Conservation (phyloP, 2,797 vertebrate genomes). For the Cyprinodon diabolis region DNA sequence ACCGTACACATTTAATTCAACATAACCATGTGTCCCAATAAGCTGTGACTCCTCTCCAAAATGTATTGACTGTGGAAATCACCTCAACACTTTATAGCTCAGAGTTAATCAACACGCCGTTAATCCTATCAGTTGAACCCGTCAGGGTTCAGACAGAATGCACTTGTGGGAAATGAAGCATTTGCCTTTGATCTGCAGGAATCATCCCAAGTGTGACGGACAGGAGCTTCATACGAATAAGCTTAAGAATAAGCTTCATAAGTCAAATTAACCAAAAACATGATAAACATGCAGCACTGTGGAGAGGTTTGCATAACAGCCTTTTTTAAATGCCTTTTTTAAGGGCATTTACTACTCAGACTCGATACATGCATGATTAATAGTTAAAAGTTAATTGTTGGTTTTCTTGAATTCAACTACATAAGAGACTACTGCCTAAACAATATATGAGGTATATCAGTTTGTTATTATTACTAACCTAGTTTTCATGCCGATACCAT, state of each 20-base stretch:
- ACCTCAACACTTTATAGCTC: constrained; percentile 42
- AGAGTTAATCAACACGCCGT: constrained; percentile 38
- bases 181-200: constrained; percentile 68
- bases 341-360: background rate
- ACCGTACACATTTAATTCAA: background rate
- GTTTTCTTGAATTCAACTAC: background rate
- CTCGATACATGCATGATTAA: background rate
- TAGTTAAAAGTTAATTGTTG: background rate
- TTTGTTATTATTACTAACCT: background rate
- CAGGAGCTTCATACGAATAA: constrained; percentile 32
- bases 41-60: constrained; percentile 4
- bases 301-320: constrained; percentile 7
- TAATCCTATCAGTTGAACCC: constrained; percentile 53
- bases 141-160: constrained; percentile 31
- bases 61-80: constrained; percentile 24
- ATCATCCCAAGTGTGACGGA: constrained; percentile 52
- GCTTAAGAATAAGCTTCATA: too few species aligned
- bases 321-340: too few species aligned
- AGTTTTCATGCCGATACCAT: background rate
- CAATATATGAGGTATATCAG: background rate
- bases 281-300: constrained; percentile 12
- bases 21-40: background rate
- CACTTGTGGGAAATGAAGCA: constrained; percentile 49
- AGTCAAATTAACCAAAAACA: constrained; percentile 31
- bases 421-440: background rate